phyloP scores from a whole-genome alignment of 2,797 vertebrate species.

The Danio aesculapii region DNA sequence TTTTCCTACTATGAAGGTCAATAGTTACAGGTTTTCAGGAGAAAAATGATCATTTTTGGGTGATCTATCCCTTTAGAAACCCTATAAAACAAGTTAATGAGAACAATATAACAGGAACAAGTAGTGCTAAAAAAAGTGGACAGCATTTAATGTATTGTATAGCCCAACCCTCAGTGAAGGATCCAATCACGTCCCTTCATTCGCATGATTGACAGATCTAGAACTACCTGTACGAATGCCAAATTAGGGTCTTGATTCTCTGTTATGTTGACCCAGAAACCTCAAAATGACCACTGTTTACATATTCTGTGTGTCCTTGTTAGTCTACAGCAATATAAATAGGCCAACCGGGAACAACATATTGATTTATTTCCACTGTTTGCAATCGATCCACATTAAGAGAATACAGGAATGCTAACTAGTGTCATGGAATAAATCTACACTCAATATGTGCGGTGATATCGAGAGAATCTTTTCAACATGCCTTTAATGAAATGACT shows the following conservation, averaged over 20 bases:
- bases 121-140: too few relatives aligned
- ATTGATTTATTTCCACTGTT: constrained; percentile 17
- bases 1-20: too few relatives aligned
- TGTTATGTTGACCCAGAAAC: neutral
- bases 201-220: neutral
- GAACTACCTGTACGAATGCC: neutral
- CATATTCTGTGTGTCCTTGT: neutral
- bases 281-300: neutral
- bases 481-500: too few relatives aligned
- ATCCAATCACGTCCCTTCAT: constrained; percentile 6
- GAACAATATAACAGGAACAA: too few relatives aligned
- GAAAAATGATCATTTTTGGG: too few relatives aligned
- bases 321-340: constrained; percentile 11
- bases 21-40: too few relatives aligned
- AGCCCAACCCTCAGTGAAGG: neutral
- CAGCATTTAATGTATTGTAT: too few relatives aligned
- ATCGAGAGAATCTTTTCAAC: neutral
- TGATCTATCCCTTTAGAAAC: too few relatives aligned
- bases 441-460: neutral
- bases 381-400: neutral
- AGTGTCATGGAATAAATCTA: constrained; percentile 23
- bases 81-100: too few relatives aligned
- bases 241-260: neutral
- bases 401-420: neutral
- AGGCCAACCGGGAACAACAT: constrained; percentile 20